Evolutionary conservation across 2,888 invertebrate species (phyloP).

Genomic region (Xanthorhoe spadicearia): DNA sequence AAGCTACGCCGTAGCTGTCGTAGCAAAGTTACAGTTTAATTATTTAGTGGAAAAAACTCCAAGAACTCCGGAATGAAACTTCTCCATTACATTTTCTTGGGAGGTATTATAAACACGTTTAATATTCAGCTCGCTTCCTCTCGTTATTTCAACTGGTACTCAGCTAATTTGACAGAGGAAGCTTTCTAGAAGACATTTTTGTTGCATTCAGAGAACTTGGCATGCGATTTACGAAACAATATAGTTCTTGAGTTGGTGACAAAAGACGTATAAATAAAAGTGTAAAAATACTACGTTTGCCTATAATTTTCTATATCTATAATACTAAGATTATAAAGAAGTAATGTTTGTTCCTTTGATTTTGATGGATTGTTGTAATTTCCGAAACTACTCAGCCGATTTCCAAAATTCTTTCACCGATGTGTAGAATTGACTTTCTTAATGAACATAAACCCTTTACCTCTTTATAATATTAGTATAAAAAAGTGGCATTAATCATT

Average conservation of each 20-base stretch:
- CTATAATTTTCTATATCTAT: no score
- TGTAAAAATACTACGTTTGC: no score
- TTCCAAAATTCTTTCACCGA: no score
- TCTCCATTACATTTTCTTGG: constrained; percentile 45
- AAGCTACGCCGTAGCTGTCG: constrained; percentile 10
- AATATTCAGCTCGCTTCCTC: constrained; percentile 54
- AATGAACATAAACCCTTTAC: no score
- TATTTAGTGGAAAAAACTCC: constrained; percentile 45
- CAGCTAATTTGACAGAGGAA: constrained; percentile 55
- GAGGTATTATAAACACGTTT: constrained; percentile 50
- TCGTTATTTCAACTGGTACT: constrained; percentile 54
- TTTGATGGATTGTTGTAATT: no score
- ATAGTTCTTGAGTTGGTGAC: neutral
- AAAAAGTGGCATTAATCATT: no score
- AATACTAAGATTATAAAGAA: no score
- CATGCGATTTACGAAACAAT: constrained; percentile 2
- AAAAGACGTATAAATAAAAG: neutral
- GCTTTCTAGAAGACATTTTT: constrained; percentile 44
- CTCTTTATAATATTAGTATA: no score
- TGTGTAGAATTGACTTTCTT: no score
- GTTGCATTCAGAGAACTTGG: constrained; percentile 21
- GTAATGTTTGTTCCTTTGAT: no score
- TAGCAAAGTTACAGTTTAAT: constrained; percentile 35
- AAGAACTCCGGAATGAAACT: constrained; percentile 44
- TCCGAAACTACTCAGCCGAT: no score